Evolutionary conservation across 2,113 vertebrate genomes (phyloP).

Genomic region (Solea senegalensis): DNA sequence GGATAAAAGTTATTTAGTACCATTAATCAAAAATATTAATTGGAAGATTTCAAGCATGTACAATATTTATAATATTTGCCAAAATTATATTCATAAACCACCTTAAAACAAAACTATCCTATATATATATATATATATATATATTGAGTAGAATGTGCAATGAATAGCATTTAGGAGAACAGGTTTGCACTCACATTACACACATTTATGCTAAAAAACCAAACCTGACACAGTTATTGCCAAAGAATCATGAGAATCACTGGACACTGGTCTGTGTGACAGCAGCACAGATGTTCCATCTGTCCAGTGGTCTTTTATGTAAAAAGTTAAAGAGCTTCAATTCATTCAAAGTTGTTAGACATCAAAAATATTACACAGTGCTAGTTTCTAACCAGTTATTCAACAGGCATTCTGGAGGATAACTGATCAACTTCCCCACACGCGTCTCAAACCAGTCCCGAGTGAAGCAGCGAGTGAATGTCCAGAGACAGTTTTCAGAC

Average conservation of each 20-base stretch:
- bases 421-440: conserved; percentile 16
- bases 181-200: conserved; percentile 50
- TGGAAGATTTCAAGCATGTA: conserved; percentile 64
- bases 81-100: conserved; percentile 61
- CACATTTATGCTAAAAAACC: conserved; percentile 27
- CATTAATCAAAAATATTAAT: conserved; percentile 69
- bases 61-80: conserved; percentile 64
- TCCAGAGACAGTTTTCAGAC: background rate
- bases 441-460: conserved; percentile 22
- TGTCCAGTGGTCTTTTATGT: conserved; percentile 31
- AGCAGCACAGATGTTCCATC: conserved; percentile 31
- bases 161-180: conserved; percentile 65
- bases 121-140: conserved; percentile 62
- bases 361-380: conserved; percentile 29
- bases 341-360: conserved; percentile 18
- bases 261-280: conserved; percentile 5
- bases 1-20: conserved; percentile 69
- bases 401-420: background rate
- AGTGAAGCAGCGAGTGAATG: conserved; percentile 12
- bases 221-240: conserved; percentile 60
- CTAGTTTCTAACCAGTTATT: conserved; percentile 26
- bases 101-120: conserved; percentile 55
- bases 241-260: conserved; percentile 47
- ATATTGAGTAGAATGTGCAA: conserved; percentile 70
- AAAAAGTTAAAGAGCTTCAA: conserved; percentile 9